Evolutionary conservation across 2,888 invertebrate species (phyloP), one percentile per base, ranked within the genome.

Genomic region (Hedychridium roseum): DNA sequence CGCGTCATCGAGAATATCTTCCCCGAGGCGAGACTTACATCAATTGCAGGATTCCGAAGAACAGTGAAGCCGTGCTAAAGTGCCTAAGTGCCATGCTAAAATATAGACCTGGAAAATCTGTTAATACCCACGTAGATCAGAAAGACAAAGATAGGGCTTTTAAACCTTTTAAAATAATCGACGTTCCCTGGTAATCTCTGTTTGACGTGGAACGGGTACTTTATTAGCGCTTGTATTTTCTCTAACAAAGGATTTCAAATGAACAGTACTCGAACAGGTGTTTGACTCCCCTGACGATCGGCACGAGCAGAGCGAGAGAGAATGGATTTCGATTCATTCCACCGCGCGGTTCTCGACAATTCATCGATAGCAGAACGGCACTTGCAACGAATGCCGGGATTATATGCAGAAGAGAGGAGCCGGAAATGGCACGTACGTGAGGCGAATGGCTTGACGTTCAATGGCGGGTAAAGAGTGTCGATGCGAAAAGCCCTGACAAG

Each of bases 401-500:
- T n/a, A n/a, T n/a, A n/a, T n/a, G n/a, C n/a, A n/a, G n/a, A n/a
- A n/a, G n/a, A n/a, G n/a, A n/a, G n/a, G n/a, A n/a, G 9, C 27
- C 27, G n/a, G 27, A 30, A 5, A 45, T 45, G 14, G 45, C 21
- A 47, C 23, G 38, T 45, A 20, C 32, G 38, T 9, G 17, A 39
- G 18, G 38, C 14, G 41, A 53, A 60, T 36, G 48, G 55, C 48
- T 46, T 50, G 51, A 49, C 66, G 64, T 68, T 76, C 73, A 70
- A 73, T 70, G 71, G 72, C 64, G 68, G 70, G 70, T 66, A 67
- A 73, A 74, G 70, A 72, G 71, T 64, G 64, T 56, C 67, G 68
- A 70, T 66, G 69, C 71, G 68, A 68, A 71, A 70, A 69, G 68
- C 70, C 66, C 65, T 70, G 74, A 77, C 74, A 73, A 76, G 74